These are phyloP conservation scores for Aphis craccivora DNA, from an alignment of 1,140 invertebrate genomes.

Conservation along the genomic window DNA sequence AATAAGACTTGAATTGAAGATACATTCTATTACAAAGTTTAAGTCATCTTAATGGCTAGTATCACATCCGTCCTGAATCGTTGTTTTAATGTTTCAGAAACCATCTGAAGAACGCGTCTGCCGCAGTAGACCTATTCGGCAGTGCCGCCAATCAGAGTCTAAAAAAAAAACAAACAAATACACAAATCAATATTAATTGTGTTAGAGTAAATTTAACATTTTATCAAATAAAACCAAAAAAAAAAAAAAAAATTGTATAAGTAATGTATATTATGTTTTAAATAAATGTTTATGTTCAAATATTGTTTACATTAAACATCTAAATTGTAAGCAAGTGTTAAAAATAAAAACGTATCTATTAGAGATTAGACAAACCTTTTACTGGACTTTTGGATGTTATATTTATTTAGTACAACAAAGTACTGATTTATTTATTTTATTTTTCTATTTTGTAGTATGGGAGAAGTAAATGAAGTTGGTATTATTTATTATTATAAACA, in stretches of 20 bases:
- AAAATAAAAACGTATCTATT: neutral
- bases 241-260: neutral
- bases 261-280: neutral
- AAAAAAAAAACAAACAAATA: conserved; percentile 18
- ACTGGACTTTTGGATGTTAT: neutral
- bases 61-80: conserved; percentile 54
- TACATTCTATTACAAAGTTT: conserved; percentile 52
- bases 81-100: conserved; percentile 52
- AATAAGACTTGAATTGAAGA: conserved; percentile 36
- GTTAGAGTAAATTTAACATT: conserved; percentile 10
- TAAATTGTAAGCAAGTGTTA: neutral
- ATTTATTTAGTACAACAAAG: neutral
- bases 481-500: neutral
- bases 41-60: conserved; percentile 53
- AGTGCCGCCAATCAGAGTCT: conserved; percentile 54
- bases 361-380: neutral
- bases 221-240: conserved; percentile 21
- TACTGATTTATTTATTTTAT: too few relatives aligned
- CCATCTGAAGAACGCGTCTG: conserved; percentile 57
- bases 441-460: neutral
- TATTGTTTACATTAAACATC: neutral
- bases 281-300: neutral
- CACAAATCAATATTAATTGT: neutral
- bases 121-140: conserved; percentile 34
- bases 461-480: neutral